Evolutionary conservation across 37 sponge, comb jelly and placozoan species (phyloP).

Genomic region (Ephydatia muelleri): DNA sequence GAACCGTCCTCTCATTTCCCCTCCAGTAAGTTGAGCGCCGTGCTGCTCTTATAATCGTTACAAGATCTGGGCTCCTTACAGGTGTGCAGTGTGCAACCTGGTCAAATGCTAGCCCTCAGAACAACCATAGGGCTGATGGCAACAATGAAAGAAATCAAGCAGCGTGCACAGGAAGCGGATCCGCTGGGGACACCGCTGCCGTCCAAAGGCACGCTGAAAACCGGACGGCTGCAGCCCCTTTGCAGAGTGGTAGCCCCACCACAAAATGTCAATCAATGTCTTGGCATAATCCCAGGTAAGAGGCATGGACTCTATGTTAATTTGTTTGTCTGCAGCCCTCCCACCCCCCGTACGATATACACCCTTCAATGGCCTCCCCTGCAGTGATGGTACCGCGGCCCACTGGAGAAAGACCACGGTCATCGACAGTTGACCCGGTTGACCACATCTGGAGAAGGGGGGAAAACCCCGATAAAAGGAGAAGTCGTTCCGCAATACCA

Average conservation of each 20-base stretch:
- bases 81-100: constrained; percentile 61
- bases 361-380: no score
- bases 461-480: not conserved
- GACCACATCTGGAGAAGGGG: not conserved
- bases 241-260: constrained; percentile 25
- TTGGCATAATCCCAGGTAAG: constrained; percentile 60
- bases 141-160: not conserved
- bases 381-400: not conserved
- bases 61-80: not conserved
- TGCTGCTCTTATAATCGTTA: not conserved
- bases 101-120: constrained; percentile 46
- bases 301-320: not conserved
- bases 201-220: not conserved
- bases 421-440: constrained; percentile 6
- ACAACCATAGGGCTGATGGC: constrained; percentile 35
- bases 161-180: not conserved
- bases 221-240: constrained; percentile 33
- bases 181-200: not conserved
- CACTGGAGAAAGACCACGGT: not conserved
- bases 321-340: no score
- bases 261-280: constrained; percentile 15
- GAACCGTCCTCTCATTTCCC: not conserved
- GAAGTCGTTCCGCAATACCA: not conserved
- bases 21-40: constrained; percentile 14
- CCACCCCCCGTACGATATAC: no score